A percentile compares a stretch with the other conserved stretches of the same genome.
Conservation (phyloP, 2,888 invertebrate species). For the Epirrhoe tristata region DNA sequence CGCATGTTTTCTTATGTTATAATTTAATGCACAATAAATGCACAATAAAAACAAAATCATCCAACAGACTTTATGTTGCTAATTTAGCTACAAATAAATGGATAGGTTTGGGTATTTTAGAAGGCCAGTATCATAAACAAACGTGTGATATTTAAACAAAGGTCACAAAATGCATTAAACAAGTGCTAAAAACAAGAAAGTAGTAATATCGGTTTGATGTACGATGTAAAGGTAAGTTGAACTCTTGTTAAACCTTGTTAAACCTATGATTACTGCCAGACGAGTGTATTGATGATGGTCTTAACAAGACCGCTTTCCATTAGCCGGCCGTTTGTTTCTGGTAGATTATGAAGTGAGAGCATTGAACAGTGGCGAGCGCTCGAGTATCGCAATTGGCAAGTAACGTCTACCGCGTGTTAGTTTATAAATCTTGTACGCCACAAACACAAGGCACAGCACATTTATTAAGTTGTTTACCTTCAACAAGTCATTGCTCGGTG, state of each 20-base stretch:
- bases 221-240: slow-evolving; percentile 5
- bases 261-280: slow-evolving; percentile 26
- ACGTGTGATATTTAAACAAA: slow-evolving; percentile 27
- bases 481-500: slow-evolving; percentile 27
- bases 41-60: no score
- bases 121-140: slow-evolving; percentile 26
- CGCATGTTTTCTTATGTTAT: slow-evolving; percentile 15
- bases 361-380: slow-evolving; percentile 31
- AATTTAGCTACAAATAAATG: slow-evolving; percentile 1
- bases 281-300: slow-evolving; percentile 21
- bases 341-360: slow-evolving; percentile 36
- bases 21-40: no score
- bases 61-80: neutral
- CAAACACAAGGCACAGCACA: slow-evolving; percentile 21
- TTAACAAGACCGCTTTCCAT: slow-evolving; percentile 37
- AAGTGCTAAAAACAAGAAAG: slow-evolving; percentile 21
- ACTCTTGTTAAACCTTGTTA: slow-evolving; percentile 19
- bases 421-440: slow-evolving; percentile 23
- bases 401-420: slow-evolving; percentile 20
- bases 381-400: slow-evolving; percentile 20
- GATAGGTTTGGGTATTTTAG: slow-evolving; percentile 20
- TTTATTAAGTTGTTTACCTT: slow-evolving; percentile 29
- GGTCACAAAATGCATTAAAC: slow-evolving; percentile 23
- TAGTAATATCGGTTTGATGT: slow-evolving; percentile 2
- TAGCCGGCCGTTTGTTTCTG: slow-evolving; percentile 30